Base-by-base conservation (phyloP, 2,113 vertebrate species). In the Paradoxurus hermaphroditus region DNA sequence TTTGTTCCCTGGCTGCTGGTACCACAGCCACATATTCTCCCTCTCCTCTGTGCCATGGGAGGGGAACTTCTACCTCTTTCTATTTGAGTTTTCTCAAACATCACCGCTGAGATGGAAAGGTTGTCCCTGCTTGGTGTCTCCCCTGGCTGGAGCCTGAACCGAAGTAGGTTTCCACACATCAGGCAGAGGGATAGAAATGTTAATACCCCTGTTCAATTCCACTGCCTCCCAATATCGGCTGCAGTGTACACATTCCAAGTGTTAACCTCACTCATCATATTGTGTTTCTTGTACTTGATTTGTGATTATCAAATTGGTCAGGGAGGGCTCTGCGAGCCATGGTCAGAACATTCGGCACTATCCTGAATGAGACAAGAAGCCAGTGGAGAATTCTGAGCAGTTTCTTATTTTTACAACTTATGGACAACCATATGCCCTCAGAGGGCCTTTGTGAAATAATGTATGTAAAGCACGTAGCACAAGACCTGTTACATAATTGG, bases 321-420 rank as follows among this genome's bases (percentile, higher is more conserved):
- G 21, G 31, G 79, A 82, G 7, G 62, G 49, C 51, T 36, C 44
- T 46, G 15, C 67, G 34, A 94, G 44, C 65, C 56, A 7, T 14
- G 23, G 34, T 34, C 27, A 90, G 82, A 89, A 73, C 27, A 51
- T 27, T 18, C 31, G 78, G 89, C 44, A 63, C 3, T 6, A 25
- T 10, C 59, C 5, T 62, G 25, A 91, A 56, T 21, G 72, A 56
- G 15, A 70, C 11, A 78, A 23, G 29, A 92, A 94, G 53, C 31
- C 41, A 63, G 59, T 16, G 46, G 31, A 93, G 62, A 78, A 6
- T 39, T 91, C 70, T 81, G 53, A 94, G 49, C 13, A n/a, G 36
- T 83, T 91, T 94, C 81, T 92, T 73, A 65, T 78, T 95, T 95
- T 95, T 95, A 95, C 29, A 77, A 51, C 46, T 90, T 89, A 27